phyloP scores from a whole-genome alignment of 2,888 invertebrate genomes.

The Nemurella pictetii region DNA sequence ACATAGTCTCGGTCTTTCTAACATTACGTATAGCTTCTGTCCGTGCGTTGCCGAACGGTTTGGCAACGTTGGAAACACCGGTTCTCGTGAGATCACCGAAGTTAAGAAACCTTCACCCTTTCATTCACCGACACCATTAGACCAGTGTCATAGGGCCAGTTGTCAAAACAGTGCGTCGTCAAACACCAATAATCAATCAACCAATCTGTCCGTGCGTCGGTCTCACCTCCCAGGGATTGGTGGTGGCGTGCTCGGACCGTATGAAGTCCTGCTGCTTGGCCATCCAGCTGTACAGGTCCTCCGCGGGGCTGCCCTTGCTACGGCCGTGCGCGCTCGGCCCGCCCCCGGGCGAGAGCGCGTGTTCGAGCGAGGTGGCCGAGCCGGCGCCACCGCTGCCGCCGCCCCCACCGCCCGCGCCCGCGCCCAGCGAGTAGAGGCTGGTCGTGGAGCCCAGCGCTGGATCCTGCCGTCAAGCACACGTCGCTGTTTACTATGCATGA shows the following conservation, averaged over 20 bases:
- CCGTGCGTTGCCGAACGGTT: too few species aligned
- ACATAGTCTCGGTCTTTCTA: too few species aligned
- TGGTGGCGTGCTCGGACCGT: neutral
- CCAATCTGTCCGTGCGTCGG: too few species aligned
- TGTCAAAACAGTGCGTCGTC: too few species aligned
- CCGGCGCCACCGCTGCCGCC: too few species aligned
- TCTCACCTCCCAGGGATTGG: slow-evolving; percentile 9
- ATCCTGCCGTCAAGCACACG: slow-evolving; percentile 53
- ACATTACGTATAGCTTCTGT: slow-evolving; percentile 4
- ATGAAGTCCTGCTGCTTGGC: slow-evolving; percentile 78
- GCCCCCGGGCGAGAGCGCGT: slow-evolving; percentile 41
- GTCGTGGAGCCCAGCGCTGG: slow-evolving; percentile 68
- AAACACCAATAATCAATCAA: too few species aligned
- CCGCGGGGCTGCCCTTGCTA: slow-evolving; percentile 53
- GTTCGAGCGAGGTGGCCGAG: slow-evolving; percentile 52
- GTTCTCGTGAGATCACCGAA: too few species aligned
- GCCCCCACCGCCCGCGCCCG: slow-evolving; percentile 41
- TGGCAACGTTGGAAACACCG: too few species aligned
- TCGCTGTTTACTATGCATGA: neutral
- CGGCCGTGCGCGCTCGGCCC: neutral
- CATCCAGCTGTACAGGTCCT: slow-evolving; percentile 96
- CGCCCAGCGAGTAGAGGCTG: slow-evolving; percentile 53
- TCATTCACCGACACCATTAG: too few species aligned
- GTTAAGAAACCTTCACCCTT: too few species aligned
- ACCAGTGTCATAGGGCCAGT: too few species aligned